Conservation (phyloP, 2,888 invertebrate genomes). For the Aphidoletes aphidimyza region DNA sequence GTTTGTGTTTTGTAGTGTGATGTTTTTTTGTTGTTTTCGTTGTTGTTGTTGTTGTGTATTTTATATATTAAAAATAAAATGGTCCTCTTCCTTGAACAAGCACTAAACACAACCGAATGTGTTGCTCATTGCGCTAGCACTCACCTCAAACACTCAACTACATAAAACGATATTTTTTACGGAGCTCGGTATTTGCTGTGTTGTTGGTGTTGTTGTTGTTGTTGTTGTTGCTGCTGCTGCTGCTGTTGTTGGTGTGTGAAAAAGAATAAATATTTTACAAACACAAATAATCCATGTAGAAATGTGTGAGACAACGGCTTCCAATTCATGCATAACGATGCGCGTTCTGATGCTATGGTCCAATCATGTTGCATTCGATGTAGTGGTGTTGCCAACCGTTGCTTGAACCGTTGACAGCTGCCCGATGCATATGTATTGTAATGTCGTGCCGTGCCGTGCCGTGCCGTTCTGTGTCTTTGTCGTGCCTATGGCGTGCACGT, state of each 20-base stretch:
- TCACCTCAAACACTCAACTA: slow-evolving; percentile 49
- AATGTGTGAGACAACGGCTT: neutral
- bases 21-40: neutral
- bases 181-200: neutral
- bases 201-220: slow-evolving; percentile 2
- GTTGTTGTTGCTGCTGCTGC: neutral
- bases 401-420: neutral
- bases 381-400: neutral
- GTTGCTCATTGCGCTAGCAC: slow-evolving; percentile 47
- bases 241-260: neutral
- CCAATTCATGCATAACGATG: neutral
- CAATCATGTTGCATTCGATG: too few relatives aligned
- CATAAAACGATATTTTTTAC: slow-evolving; percentile 52
- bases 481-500: too few relatives aligned
- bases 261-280: neutral
- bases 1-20: too few relatives aligned
- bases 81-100: slow-evolving; percentile 16
- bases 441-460: neutral
- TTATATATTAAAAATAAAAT: neutral
- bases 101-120: slow-evolving; percentile 52
- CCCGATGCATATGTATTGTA: neutral
- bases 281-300: slow-evolving; percentile 8
- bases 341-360: neutral
- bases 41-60: too few relatives aligned
- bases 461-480: too few relatives aligned